These are phyloP conservation scores for Laticauda laticaudata DNA, from an alignment of 2,113 vertebrate genomes.

Conservation along the genomic window DNA sequence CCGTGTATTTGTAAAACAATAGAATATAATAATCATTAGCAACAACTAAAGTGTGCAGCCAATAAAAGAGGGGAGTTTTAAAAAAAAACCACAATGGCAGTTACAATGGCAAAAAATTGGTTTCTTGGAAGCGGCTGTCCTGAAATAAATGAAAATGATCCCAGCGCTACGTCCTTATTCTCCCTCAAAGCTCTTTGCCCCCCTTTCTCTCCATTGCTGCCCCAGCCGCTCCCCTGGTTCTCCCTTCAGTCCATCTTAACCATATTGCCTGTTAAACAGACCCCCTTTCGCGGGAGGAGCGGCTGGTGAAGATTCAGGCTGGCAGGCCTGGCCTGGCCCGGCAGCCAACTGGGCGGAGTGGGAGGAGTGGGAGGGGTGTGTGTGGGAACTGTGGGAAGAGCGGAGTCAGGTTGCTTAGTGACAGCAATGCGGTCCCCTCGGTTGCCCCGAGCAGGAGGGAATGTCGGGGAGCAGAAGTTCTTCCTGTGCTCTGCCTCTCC, in stretches of 20 bases:
- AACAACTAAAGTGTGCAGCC: no score
- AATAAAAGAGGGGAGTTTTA: no score
- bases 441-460: slow-evolving; percentile 27
- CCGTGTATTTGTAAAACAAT: no score
- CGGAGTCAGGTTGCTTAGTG: slow-evolving; percentile 46
- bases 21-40: no score
- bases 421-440: slow-evolving; percentile 48
- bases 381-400: slow-evolving; percentile 14
- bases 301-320: background rate
- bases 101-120: background rate
- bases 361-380: background rate
- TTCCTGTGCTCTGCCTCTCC: background rate
- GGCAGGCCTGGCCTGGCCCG: slow-evolving; percentile 9
- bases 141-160: background rate
- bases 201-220: background rate
- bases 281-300: background rate
- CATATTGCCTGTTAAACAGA: background rate
- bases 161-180: background rate
- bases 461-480: slow-evolving; percentile 29
- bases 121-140: background rate
- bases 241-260: background rate
- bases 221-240: background rate
- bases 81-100: background rate
- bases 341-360: background rate
- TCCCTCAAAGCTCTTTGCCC: background rate